Percentiles rank a stretch among this genome's conserved stretches.
Conservation (phyloP, 2,888 invertebrate species). For the Formica aserva region DNA sequence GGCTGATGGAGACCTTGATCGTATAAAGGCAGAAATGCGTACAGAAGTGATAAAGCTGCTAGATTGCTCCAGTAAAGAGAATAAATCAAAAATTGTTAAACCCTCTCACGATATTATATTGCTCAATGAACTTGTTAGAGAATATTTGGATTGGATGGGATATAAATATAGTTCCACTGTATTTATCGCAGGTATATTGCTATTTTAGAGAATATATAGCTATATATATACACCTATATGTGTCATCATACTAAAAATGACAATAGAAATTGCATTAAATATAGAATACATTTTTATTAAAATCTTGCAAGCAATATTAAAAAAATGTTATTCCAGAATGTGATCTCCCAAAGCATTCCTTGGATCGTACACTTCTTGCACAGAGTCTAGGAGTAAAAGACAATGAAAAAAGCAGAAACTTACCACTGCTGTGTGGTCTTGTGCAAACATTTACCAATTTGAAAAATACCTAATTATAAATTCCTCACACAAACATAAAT, state of each 20-base stretch:
- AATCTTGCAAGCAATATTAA: background rate
- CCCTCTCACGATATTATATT: constrained; percentile 84
- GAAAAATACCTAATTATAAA: constrained; percentile 63
- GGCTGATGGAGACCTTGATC: constrained; percentile 80
- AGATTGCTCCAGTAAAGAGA: constrained; percentile 77
- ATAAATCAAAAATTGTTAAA: constrained; percentile 73
- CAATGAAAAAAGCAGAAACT: constrained; percentile 86
- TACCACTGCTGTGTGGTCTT: constrained; percentile 87
- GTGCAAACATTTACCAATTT: constrained; percentile 87
- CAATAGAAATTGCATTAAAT: constrained; percentile 63
- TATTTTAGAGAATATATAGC: constrained; percentile 25
- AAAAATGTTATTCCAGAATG: constrained; percentile 77
- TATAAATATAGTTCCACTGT: constrained; percentile 89
- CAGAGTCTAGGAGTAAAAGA: constrained; percentile 86
- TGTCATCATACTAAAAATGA: background rate
- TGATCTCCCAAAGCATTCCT: constrained; percentile 80
- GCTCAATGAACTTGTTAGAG: constrained; percentile 89
- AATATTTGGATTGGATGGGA: constrained; percentile 91
- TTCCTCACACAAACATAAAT: background rate
- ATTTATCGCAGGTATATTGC: constrained; percentile 86
- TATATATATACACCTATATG: background rate
- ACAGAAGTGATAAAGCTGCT: constrained; percentile 83
- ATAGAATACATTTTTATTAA: background rate
- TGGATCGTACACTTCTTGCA: constrained; percentile 79
- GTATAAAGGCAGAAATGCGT: constrained; percentile 83